phyloP scores from a whole-genome alignment of 2,113 vertebrate species.

The Perca schrenkii region DNA sequence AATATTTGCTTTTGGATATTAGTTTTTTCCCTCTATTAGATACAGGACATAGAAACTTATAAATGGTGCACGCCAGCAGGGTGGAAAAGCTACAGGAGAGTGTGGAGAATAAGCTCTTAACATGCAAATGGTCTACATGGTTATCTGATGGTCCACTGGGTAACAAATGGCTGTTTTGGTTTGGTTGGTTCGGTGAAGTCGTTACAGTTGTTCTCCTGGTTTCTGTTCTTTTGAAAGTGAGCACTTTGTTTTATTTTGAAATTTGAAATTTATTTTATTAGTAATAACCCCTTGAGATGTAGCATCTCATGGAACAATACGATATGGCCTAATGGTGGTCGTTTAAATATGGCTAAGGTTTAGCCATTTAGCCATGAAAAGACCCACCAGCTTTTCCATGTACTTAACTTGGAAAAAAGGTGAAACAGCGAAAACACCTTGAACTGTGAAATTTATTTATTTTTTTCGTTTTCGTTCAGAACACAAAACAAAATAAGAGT shows the following conservation, averaged over 20 bases:
- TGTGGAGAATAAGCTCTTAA: conserved; percentile 65
- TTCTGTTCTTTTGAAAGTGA: conserved; percentile 2
- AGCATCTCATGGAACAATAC: background rate
- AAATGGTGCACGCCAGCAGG: conserved; percentile 55
- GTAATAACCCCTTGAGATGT: no score
- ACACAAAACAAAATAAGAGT: no score
- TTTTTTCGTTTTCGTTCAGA: no score
- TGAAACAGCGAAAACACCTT: no score
- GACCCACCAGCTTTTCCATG: background rate
- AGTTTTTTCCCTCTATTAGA: conserved; percentile 66
- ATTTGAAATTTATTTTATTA: no score
- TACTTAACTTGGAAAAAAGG: no score
- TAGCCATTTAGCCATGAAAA: background rate
- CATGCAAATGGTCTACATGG: conserved; percentile 70
- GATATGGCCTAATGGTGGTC: background rate
- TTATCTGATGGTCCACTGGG: conserved; percentile 58
- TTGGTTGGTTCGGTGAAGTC: conserved; percentile 44
- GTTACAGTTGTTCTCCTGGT: background rate
- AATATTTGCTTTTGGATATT: conserved; percentile 86
- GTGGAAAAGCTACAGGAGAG: conserved; percentile 40
- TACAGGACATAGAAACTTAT: conserved; percentile 75
- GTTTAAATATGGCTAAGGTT: background rate
- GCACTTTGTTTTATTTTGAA: background rate
- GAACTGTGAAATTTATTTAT: no score
- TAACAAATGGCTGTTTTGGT: conserved; percentile 45